Percentiles rank a stretch among this genome's conserved stretches.
These are phyloP conservation scores for Heliconius ismenius DNA, from an alignment of 2,888 invertebrate species.

Conservation along the genomic window DNA sequence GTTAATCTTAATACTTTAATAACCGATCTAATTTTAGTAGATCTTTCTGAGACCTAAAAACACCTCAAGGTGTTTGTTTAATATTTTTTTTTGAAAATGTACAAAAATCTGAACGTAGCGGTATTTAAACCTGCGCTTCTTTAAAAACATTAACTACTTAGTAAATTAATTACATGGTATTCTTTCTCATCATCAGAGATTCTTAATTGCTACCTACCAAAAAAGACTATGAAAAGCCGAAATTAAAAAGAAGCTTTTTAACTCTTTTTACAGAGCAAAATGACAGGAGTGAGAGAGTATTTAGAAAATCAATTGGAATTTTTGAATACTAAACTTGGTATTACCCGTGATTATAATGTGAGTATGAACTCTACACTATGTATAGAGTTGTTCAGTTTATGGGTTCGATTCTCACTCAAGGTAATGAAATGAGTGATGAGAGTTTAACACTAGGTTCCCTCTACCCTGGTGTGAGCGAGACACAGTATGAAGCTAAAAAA, in stretches of 20 bases:
- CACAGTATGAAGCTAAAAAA: neutral
- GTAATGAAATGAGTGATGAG: neutral
- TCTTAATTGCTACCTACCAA: neutral
- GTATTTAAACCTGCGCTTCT: no score
- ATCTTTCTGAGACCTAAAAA: no score
- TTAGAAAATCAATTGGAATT: slow-evolving; percentile 59
- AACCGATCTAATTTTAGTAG: no score
- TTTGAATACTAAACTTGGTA: slow-evolving; percentile 52
- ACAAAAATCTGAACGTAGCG: no score
- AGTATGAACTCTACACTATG: slow-evolving; percentile 7
- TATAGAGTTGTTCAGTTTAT: neutral
- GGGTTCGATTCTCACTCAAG: neutral
- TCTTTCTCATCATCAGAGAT: neutral
- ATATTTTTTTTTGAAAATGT: no score
- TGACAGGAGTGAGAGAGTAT: slow-evolving; percentile 64
- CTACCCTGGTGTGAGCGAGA: neutral
- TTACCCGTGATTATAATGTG: slow-evolving; percentile 42
- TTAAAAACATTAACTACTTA: no score
- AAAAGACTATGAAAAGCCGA: neutral
- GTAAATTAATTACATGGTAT: no score
- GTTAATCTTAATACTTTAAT: no score
- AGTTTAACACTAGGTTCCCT: neutral
- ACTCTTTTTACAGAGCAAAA: slow-evolving; percentile 59
- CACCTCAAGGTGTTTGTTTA: no score
- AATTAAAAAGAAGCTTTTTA: neutral